Conservation (phyloP, 2,888 invertebrate species). For the Coecobrya sp. region DNA sequence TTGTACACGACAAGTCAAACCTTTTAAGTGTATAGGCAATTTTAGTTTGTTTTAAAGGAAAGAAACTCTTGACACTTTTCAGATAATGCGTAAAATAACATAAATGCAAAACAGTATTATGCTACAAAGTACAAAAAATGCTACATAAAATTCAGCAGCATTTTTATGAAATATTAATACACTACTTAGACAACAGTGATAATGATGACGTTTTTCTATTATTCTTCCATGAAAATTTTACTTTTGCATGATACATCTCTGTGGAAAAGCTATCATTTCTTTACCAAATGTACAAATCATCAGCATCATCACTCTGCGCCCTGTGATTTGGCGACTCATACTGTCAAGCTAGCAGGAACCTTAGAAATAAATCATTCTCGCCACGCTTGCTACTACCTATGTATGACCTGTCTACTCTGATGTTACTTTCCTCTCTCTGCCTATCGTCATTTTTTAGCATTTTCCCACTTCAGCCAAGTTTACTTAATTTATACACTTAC, state of each 20-base stretch:
- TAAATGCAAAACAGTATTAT: neutral
- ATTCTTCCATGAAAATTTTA: slow-evolving; percentile 39
- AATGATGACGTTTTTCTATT: slow-evolving; percentile 67
- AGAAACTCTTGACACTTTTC: slow-evolving; percentile 12
- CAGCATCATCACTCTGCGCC: slow-evolving; percentile 33
- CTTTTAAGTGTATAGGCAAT: slow-evolving; percentile 50
- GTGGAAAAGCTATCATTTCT: neutral
- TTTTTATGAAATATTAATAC: slow-evolving; percentile 40
- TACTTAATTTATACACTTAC: neutral
- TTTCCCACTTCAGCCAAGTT: neutral
- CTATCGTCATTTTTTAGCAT: neutral
- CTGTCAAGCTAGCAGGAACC: slow-evolving; percentile 63
- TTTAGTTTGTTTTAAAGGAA: slow-evolving; percentile 20
- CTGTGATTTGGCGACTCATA: slow-evolving; percentile 53
- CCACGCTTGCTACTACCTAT: slow-evolving; percentile 49
- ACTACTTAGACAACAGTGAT: slow-evolving; percentile 49
- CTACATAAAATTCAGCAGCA: slow-evolving; percentile 17
- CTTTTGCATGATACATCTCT: neutral
- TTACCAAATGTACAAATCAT: neutral
- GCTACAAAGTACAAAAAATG: neutral
- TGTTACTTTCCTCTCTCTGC: neutral
- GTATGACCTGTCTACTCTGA: slow-evolving; percentile 45
- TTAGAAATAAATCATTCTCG: slow-evolving; percentile 72
- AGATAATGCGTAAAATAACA: neutral
- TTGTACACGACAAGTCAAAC: slow-evolving; percentile 50